Percentiles rank a stretch among this genome's conserved stretches.
Evolutionary conservation across 2,797 vertebrate genomes (phyloP).

Genomic region (Hyperoplus immaculatus): DNA sequence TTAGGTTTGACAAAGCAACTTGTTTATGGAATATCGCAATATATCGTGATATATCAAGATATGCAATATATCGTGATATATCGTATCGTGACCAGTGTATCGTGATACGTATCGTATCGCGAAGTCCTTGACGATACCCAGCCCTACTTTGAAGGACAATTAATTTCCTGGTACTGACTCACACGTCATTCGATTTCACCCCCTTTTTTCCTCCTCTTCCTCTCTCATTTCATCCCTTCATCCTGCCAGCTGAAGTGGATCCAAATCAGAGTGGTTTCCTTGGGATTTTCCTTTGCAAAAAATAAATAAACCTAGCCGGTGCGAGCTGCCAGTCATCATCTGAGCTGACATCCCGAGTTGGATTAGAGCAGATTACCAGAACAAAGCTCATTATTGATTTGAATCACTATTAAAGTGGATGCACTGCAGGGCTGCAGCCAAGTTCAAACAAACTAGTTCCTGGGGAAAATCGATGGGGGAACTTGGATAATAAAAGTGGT

Average conservation of each 20-base stretch:
- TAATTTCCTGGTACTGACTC: slow-evolving; percentile 46
- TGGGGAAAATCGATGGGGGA: slow-evolving; percentile 46
- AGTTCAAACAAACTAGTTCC: slow-evolving; percentile 64
- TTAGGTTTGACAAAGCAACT: too few relatives aligned
- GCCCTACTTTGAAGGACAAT: slow-evolving; percentile 44
- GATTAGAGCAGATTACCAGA: slow-evolving; percentile 70
- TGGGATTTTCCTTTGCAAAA: slow-evolving; percentile 23
- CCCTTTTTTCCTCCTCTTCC: neutral
- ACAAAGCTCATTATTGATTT: slow-evolving; percentile 78
- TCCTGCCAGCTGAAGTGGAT: slow-evolving; percentile 42
- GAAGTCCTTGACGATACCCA: too few relatives aligned
- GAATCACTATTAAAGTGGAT: slow-evolving; percentile 70
- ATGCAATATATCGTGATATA: too few relatives aligned
- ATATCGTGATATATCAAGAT: too few relatives aligned
- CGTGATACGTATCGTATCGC: too few relatives aligned
- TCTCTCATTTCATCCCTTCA: slow-evolving; percentile 20
- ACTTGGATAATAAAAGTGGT: slow-evolving; percentile 43
- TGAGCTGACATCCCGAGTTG: slow-evolving; percentile 38
- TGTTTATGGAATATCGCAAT: too few relatives aligned
- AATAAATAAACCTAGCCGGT: slow-evolving; percentile 5
- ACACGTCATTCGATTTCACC: neutral
- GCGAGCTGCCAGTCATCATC: slow-evolving; percentile 53
- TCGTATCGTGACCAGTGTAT: too few relatives aligned
- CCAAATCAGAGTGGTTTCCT: slow-evolving; percentile 22
- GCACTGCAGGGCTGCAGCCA: slow-evolving; percentile 29